phyloP scores from a whole-genome alignment of 2,888 invertebrate species.

The Pyrrhia umbra region DNA sequence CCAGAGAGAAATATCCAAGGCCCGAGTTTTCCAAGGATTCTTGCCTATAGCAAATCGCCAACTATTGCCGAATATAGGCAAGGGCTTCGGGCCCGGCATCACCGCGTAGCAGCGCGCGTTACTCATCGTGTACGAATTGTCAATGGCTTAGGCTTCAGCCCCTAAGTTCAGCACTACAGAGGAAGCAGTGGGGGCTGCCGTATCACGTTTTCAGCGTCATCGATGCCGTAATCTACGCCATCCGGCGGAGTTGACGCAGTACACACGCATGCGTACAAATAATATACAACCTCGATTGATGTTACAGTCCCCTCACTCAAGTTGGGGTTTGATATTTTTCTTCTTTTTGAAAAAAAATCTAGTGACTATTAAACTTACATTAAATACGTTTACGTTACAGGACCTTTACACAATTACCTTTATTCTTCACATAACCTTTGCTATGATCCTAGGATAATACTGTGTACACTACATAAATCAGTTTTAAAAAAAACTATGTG shows the following conservation, averaged over 20 bases:
- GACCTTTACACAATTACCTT: no score
- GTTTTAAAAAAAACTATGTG: neutral
- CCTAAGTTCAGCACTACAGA: conserved; percentile 67
- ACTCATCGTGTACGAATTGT: conserved; percentile 79
- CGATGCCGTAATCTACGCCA: conserved; percentile 79
- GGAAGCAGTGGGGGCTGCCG: conserved; percentile 80
- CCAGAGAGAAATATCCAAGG: conserved; percentile 88
- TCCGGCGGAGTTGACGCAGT: conserved; percentile 72
- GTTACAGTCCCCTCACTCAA: conserved; percentile 30
- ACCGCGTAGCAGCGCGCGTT: conserved; percentile 90
- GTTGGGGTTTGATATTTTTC: conserved; percentile 22
- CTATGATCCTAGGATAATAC: no score
- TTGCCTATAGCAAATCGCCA: conserved; percentile 93
- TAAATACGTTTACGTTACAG: neutral
- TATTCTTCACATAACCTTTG: neutral
- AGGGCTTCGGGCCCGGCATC: conserved; percentile 93
- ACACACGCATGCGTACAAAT: conserved; percentile 67
- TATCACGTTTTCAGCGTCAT: conserved; percentile 81
- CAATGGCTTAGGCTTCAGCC: conserved; percentile 77
- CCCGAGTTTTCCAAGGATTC: conserved; percentile 88
- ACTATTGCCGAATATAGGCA: conserved; percentile 94
- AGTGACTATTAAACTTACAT: neutral
- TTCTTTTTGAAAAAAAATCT: no score
- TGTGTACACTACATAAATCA: no score
- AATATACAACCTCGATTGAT: conserved; percentile 55